Evolutionary conservation across 2,797 vertebrate genomes (phyloP), one percentile per base, ranked within the genome.

Genomic region (Myiotriccus ornatus): DNA sequence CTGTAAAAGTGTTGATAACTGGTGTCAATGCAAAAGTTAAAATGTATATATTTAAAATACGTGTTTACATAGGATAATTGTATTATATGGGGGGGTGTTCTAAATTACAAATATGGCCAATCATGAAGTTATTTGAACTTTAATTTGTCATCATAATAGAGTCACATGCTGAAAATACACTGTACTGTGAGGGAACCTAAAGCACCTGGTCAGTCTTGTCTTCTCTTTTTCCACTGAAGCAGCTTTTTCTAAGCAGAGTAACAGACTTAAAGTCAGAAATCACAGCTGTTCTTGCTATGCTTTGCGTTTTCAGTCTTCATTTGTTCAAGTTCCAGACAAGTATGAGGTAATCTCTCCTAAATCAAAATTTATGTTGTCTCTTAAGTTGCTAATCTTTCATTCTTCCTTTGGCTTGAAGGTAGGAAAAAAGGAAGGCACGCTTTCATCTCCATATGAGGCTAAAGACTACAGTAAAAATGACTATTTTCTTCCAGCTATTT

Each of bases 261-360:
- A 50, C n/a, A 62, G 65, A 46, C 85, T 88, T 78, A 62, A 87
- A 96, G 76, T 96, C 91, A 94, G 76, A 78, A 96, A 84, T 87
- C 84, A 62, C 82, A 92, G 84, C 79, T 92, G 90, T 59, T 96
- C 71, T 80, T 92, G 55, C 3, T 86, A 10, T 73, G 77, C 55
- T 89, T 64, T 94, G 87, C 76, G 81, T 94, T 93, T 91, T 87
- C 39, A 83, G 76, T 81, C 90, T 95, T 94, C 62, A 68, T 95
- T 93, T 95, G 89, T 84, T 92, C 89, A 52, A 49, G 83, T 89
- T 95, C 92, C 89, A 95, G 94, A 91, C 79, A 86, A 86, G 87
- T 55, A 90, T 94, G 95, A 96, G 80, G 91, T 96, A 94, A 94
- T 94, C 50, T 79, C 84, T 86, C 92, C 76, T 95, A 95, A 87